Evolutionary conservation across 2,113 vertebrate species (phyloP), one percentile per base, ranked within the genome.

Genomic region (Lichenostomus cassidix): DNA sequence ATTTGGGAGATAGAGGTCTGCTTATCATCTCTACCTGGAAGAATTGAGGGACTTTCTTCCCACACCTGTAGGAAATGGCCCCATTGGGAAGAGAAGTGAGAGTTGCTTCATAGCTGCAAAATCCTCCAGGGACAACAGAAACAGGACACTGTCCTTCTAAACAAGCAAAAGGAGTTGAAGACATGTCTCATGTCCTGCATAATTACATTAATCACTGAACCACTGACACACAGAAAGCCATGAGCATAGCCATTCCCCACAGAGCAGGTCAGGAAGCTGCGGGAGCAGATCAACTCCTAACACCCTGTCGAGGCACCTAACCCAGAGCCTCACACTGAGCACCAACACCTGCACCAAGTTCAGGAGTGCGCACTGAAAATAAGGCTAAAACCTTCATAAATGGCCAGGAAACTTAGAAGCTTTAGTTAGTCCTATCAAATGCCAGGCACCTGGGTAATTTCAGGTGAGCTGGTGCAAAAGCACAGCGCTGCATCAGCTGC

Each of bases 281-380:
- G 33, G 42, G 20, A 71, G 28, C 17, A 88, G 1, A 31, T 23
- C 3, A 7, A 19, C 2, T 4, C 42, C 37, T 3, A 0, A 27
- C 14, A 41, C 31, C 12, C 39, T 37, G 28, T 15, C 1, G 0
- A 74, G 52, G n/a, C 21, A 64, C 41, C 25, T 41, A 47, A 78
- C 10, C 5, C 73, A 76, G 49, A 39, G 21, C 9, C 44, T 29
- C 3, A 0, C 49, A 25, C 28, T 15, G 53, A 79, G 29, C 47
- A 64, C 33, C 71, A 80, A n/a, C 39, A 59, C 15, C 39, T 31
- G 41, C 64, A 47, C 18, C 5, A 1, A n/a, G 23, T 12, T 60
- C 63, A 60, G 37, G 7, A 83, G 35, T 13, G 53, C 39, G 44
- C 44, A 80, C 22, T 33, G 31, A 63, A 77, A 90, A 44, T 21